Percentiles rank a stretch among this genome's conserved stretches.
phyloP scores from a whole-genome alignment of 2,113 vertebrate genomes.

The Lampris incognitus region DNA sequence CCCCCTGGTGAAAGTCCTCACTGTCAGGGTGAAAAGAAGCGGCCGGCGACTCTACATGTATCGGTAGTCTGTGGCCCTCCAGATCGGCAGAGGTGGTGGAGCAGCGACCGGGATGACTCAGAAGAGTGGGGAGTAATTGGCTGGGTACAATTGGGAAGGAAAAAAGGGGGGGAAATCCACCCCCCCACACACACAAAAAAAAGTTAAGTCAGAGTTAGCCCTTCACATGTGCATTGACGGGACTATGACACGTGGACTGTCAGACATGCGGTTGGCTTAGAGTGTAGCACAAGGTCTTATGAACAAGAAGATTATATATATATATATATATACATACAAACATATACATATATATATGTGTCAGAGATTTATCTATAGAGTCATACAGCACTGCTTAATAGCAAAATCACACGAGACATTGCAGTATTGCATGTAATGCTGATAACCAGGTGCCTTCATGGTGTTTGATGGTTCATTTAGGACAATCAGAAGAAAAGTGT shows the following conservation, averaged over 20 bases:
- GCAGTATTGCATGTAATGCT: slow-evolving; percentile 69
- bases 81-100: too few species aligned
- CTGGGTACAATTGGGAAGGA: too few species aligned
- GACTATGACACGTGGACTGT: slow-evolving; percentile 16
- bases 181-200: too few species aligned
- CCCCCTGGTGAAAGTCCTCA: too few species aligned
- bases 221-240: not conserved
- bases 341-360: slow-evolving; percentile 33
- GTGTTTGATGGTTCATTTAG: slow-evolving; percentile 34
- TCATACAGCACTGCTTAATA: slow-evolving; percentile 56
- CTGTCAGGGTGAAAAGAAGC: too few species aligned
- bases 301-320: not conserved
- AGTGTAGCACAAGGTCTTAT: slow-evolving; percentile 6
- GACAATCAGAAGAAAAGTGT: slow-evolving; percentile 36
- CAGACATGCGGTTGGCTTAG: not conserved
- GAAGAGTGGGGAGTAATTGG: too few species aligned
- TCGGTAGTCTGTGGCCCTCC: too few species aligned
- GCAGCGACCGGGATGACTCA: too few species aligned
- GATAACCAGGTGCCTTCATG: slow-evolving; percentile 20
- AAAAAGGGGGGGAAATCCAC: too few species aligned
- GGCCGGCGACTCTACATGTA: too few species aligned
- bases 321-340: slow-evolving; percentile 40
- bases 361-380: slow-evolving; percentile 47
- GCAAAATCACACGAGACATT: slow-evolving; percentile 39
- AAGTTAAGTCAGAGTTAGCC: not conserved